These are phyloP conservation scores for Hylaeus anthracinus DNA, from an alignment of 1,140 invertebrate species.

Conservation along the genomic window DNA sequence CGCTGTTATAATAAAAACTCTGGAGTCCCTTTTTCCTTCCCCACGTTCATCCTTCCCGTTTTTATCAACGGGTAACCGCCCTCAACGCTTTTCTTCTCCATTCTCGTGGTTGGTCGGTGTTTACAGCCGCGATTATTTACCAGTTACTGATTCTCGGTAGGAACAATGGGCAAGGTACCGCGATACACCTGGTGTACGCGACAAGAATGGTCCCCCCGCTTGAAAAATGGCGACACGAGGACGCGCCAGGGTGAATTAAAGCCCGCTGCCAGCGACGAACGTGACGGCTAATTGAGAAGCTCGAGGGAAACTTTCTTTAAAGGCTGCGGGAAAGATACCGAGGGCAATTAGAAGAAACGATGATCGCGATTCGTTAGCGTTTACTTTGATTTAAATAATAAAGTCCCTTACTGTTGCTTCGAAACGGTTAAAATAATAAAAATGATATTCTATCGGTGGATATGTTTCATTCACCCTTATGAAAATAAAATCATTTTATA, in stretches of 20 bases:
- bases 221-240: background rate
- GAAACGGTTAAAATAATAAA: no score
- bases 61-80: background rate
- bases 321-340: no score
- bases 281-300: slow-evolving; percentile 24
- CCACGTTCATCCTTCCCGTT: background rate
- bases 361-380: no score
- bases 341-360: no score
- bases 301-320: slow-evolving; percentile 12
- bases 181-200: background rate
- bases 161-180: slow-evolving; percentile 16
- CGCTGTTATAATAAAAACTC: background rate
- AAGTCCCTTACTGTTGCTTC: no score
- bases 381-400: no score
- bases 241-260: background rate
- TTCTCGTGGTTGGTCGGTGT: background rate
- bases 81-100: background rate
- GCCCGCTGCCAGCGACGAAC: slow-evolving; percentile 12
- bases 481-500: no score
- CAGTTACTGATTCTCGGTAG: background rate
- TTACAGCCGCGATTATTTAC: slow-evolving; percentile 1
- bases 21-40: background rate
- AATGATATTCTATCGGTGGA: no score
- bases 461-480: no score
- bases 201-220: slow-evolving; percentile 4